These are phyloP conservation scores for Mobula birostris DNA, from an alignment of 2,113 vertebrate species.

Conservation along the genomic window DNA sequence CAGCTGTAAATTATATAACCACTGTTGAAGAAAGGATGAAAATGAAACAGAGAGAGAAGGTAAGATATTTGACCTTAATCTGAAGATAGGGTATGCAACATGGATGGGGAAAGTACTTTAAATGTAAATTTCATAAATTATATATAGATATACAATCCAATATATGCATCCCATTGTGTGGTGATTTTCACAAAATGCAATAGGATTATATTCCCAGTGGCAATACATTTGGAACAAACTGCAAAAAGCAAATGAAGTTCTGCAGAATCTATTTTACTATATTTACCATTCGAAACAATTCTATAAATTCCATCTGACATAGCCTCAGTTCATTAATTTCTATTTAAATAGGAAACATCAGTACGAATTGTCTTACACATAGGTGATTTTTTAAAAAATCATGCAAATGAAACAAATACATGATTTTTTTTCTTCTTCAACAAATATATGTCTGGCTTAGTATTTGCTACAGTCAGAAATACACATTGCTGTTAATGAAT, in stretches of 20 bases:
- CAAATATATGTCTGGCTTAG: background rate
- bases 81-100: background rate
- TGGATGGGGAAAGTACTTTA: background rate
- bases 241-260: background rate
- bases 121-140: background rate
- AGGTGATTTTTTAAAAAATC: background rate
- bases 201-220: background rate
- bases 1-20: slow-evolving; percentile 84
- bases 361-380: background rate
- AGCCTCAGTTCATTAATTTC: background rate
- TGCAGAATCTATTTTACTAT: background rate
- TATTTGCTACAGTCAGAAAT: background rate
- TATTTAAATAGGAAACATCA: background rate
- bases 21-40: slow-evolving; percentile 66
- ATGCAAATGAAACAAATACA: background rate
- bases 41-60: slow-evolving; percentile 55
- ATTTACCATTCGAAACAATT: background rate
- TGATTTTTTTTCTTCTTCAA: background rate
- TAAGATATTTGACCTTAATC: slow-evolving; percentile 40
- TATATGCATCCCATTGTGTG: background rate
- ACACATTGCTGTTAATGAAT: background rate
- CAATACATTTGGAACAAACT: background rate
- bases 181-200: background rate
- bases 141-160: background rate
- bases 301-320: background rate